A percentile compares a stretch with the other conserved stretches of the same genome.
Conservation (phyloP, 2,888 invertebrate genomes). For the Tillus elongatus region DNA sequence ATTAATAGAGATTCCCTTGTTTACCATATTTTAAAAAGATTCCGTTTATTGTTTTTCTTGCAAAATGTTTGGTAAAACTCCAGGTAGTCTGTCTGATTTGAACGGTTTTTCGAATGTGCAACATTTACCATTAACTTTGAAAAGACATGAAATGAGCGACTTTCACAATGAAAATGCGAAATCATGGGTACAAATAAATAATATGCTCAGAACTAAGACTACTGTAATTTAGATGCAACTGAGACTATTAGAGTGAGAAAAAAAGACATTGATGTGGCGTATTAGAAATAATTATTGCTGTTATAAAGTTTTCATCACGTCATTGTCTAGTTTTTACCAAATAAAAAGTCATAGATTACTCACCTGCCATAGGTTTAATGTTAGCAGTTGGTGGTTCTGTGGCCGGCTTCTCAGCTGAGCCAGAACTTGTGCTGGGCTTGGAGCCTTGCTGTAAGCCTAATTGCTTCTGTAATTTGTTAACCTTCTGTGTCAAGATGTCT, state of each 20-base stretch:
- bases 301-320: constrained; percentile 8
- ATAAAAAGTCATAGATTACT: constrained; percentile 22
- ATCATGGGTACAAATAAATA: no score
- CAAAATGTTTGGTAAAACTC: constrained; percentile 20
- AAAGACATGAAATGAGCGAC: no score
- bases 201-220: constrained; percentile 13
- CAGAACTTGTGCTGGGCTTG: constrained; percentile 61
- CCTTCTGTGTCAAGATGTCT: constrained; percentile 61
- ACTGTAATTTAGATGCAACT: constrained; percentile 15
- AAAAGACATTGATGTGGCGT: constrained; percentile 14
- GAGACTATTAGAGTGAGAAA: no score
- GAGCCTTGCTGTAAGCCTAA: constrained; percentile 53
- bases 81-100: no score
- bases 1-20: constrained; percentile 19
- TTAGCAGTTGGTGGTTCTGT: constrained; percentile 75
- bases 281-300: constrained; percentile 12
- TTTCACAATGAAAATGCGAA: constrained; percentile 14
- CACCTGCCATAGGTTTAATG: constrained; percentile 87
- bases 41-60: constrained; percentile 21
- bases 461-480: constrained; percentile 43
- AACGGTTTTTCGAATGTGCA: no score
- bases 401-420: constrained; percentile 48
- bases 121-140: no score
- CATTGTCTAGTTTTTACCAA: constrained; percentile 14
- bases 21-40: constrained; percentile 20